These are phyloP conservation scores for Gavialis gangeticus DNA, from an alignment of 2,113 vertebrate species.

Conservation along the genomic window DNA sequence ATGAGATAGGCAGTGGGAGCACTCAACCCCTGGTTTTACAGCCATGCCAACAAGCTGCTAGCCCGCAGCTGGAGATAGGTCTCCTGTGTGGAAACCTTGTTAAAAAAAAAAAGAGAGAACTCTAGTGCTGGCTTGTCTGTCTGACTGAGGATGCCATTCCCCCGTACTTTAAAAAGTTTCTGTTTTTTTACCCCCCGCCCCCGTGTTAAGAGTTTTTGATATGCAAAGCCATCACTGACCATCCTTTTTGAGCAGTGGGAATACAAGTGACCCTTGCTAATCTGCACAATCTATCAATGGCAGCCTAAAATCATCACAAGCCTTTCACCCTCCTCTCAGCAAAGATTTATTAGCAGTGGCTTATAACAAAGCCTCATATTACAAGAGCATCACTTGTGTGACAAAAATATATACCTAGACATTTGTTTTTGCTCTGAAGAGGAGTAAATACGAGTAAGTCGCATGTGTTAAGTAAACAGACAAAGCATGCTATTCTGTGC, in stretches of 20 bases:
- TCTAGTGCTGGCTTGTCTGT: background rate
- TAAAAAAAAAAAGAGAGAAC: background rate
- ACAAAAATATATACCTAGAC: background rate
- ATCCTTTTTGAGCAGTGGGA: constrained; percentile 10
- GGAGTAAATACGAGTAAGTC: background rate
- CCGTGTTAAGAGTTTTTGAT: fast-evolving
- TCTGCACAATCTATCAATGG: background rate
- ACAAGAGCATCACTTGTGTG: background rate
- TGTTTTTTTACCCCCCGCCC: fast-evolving
- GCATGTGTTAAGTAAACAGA: background rate
- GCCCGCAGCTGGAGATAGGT: too few species aligned
- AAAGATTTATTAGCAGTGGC: constrained; percentile 13
- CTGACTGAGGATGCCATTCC: background rate
- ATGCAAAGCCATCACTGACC: fast-evolving
- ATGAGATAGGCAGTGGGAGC: too few species aligned
- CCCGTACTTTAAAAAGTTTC: fast-evolving
- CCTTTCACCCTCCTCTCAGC: constrained; percentile 36
- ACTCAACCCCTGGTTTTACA: too few species aligned
- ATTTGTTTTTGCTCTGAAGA: background rate
- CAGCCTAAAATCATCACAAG: background rate
- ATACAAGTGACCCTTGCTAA: background rate
- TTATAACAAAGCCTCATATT: background rate
- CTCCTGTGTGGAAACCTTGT: background rate
- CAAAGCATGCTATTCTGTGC: background rate
- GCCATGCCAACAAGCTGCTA: too few species aligned